A percentile compares a stretch with the other conserved stretches of the same genome.
Evolutionary conservation across 2,888 invertebrate genomes (phyloP).

Genomic region (Molanna angustata): DNA sequence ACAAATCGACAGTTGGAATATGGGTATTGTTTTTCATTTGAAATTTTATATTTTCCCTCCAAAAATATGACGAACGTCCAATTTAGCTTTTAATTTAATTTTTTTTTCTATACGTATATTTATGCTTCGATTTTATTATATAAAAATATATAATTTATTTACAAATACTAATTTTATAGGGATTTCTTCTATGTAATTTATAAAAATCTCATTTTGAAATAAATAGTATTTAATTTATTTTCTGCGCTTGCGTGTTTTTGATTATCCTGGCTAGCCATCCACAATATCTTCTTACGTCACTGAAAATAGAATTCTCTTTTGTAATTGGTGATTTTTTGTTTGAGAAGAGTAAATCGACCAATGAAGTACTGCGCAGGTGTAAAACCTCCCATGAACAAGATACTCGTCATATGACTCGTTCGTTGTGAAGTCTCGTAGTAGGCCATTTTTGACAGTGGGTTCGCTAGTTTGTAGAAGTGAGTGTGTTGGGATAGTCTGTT

Average conservation of each 20-base stretch:
- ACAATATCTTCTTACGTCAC: constrained; percentile 57
- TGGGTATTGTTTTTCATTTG: too few species aligned
- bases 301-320: constrained; percentile 42
- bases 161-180: too few species aligned
- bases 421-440: constrained; percentile 60
- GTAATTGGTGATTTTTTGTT: constrained; percentile 48
- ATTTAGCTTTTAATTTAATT: too few species aligned
- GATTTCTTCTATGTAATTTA: too few species aligned
- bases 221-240: too few species aligned
- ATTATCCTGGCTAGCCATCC: constrained; percentile 54
- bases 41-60: too few species aligned
- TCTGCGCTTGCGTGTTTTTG: constrained; percentile 48
- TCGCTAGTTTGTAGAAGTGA: constrained; percentile 81
- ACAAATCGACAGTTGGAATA: too few species aligned
- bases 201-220: too few species aligned
- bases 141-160: too few species aligned
- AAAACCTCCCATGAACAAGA: constrained; percentile 52
- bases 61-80: too few species aligned
- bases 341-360: constrained; percentile 33
- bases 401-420: constrained; percentile 80
- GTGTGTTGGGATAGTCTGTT: constrained; percentile 69
- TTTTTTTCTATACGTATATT: too few species aligned
- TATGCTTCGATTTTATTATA: too few species aligned
- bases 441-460: constrained; percentile 82
- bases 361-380: constrained; percentile 47